phyloP scores from a whole-genome alignment of 2,888 invertebrate genomes.

The Ornithoptera alexandrae region DNA sequence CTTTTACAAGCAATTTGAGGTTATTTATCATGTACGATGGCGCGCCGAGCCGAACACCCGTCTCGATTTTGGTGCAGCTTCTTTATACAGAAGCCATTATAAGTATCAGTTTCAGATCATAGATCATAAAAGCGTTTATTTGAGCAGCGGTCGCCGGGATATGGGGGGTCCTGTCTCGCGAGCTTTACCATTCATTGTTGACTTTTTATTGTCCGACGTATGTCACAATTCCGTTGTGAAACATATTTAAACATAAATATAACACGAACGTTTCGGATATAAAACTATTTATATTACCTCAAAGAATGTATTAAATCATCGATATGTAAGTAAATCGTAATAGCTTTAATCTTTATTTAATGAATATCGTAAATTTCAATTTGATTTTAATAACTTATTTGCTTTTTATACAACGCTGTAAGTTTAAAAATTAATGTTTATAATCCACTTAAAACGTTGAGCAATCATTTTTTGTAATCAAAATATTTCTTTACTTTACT shows the following conservation, averaged over 20 bases:
- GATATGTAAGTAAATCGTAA: conserved; percentile 45
- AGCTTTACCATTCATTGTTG: conserved; percentile 63
- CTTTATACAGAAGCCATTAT: conserved; percentile 79
- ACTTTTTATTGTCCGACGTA: conserved; percentile 69
- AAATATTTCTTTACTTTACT: conserved; percentile 38
- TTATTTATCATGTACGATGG: conserved; percentile 70
- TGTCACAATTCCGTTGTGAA: conserved; percentile 69
- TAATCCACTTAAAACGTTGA: conserved; percentile 50
- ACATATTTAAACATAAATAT: conserved; percentile 60
- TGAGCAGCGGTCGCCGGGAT: conserved; percentile 56
- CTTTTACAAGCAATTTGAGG: conserved; percentile 76
- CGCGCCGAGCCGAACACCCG: conserved; percentile 48
- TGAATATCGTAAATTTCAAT: conserved; percentile 73
- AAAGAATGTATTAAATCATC: conserved; percentile 68
- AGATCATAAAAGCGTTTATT: conserved; percentile 77
- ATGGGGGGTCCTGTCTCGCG: conserved; percentile 70
- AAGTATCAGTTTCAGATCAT: conserved; percentile 80
- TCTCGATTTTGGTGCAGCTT: conserved; percentile 66
- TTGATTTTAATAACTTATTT: conserved; percentile 76
- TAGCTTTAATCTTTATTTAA: conserved; percentile 71
- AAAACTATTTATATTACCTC: conserved; percentile 57
- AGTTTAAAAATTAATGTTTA: conserved; percentile 60
- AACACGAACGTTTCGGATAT: conserved; percentile 61
- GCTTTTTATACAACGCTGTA: conserved; percentile 49
- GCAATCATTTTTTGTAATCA: conserved; percentile 45